phyloP scores from a whole-genome alignment of 2,113 vertebrate genomes.

The Anarhynchus alexandrinus region DNA sequence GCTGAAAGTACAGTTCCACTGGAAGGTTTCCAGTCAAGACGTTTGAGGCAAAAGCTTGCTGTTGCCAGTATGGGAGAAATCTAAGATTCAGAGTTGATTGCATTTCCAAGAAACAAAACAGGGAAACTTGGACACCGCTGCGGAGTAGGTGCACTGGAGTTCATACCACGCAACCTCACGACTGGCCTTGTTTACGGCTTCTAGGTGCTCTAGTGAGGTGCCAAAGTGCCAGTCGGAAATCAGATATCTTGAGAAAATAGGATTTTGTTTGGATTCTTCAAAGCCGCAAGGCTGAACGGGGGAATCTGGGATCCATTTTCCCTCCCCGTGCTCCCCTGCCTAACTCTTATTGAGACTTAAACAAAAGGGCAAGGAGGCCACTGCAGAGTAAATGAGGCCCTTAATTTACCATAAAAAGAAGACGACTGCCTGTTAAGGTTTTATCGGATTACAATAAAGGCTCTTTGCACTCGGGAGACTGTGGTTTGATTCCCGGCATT shows the following conservation, averaged over 20 bases:
- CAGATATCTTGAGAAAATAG: background rate
- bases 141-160: background rate
- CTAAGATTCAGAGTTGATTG: background rate
- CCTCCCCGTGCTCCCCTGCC: background rate
- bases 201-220: background rate
- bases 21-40: background rate
- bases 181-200: background rate
- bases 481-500: conserved; percentile 73
- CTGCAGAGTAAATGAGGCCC: conserved; percentile 69
- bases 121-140: background rate
- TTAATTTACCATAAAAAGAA: conserved; percentile 68
- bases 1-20: background rate
- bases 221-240: background rate
- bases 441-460: conserved; percentile 74
- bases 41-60: background rate
- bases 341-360: background rate
- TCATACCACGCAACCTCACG: background rate
- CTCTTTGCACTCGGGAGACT: conserved; percentile 65
- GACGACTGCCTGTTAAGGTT: conserved; percentile 68
- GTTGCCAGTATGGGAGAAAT: background rate
- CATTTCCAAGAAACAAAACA: conserved; percentile 12
- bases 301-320: background rate
- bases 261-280: conserved; percentile 16
- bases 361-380: conserved; percentile 46
- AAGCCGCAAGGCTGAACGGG: background rate